Evolutionary conservation across 2,797 vertebrate genomes (phyloP).

Genomic region (Benthosema pterotum): DNA sequence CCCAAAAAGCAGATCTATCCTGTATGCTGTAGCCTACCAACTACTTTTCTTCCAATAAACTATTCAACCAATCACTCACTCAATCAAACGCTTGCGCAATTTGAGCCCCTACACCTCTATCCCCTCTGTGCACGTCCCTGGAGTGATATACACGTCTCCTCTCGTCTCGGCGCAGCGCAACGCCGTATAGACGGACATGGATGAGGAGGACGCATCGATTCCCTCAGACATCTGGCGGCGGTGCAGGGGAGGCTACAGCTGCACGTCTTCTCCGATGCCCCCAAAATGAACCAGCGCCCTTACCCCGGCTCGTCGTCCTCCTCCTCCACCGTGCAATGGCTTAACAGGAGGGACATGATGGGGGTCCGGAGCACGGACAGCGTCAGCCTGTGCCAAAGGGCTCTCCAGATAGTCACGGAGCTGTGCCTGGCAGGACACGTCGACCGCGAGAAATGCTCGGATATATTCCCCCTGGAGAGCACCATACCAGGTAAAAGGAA

Average conservation of each 20-base stretch:
- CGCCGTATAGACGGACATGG: constrained; percentile 55
- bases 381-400: constrained; percentile 93
- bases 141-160: not conserved
- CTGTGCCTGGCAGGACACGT: constrained; percentile 94
- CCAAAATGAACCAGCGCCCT: constrained; percentile 70
- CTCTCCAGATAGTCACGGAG: constrained; percentile 94
- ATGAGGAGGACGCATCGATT: constrained; percentile 65
- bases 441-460: constrained; percentile 91
- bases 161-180: constrained; percentile 43
- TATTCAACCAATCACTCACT: too few relatives aligned
- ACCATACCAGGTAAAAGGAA: constrained; percentile 86
- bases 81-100: too few relatives aligned
- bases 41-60: too few relatives aligned
- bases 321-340: constrained; percentile 81
- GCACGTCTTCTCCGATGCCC: constrained; percentile 56
- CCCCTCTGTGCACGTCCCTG: too few relatives aligned
- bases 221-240: constrained; percentile 41
- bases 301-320: constrained; percentile 71
- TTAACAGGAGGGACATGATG: constrained; percentile 92
- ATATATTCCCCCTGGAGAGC: constrained; percentile 90
- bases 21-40: too few relatives aligned
- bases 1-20: too few relatives aligned
- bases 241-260: constrained; percentile 48
- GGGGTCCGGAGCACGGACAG: constrained; percentile 88
- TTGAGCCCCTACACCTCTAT: too few relatives aligned